Base-by-base conservation (phyloP, 1,140 invertebrate species). In the Trichonephila clavipes region DNA sequence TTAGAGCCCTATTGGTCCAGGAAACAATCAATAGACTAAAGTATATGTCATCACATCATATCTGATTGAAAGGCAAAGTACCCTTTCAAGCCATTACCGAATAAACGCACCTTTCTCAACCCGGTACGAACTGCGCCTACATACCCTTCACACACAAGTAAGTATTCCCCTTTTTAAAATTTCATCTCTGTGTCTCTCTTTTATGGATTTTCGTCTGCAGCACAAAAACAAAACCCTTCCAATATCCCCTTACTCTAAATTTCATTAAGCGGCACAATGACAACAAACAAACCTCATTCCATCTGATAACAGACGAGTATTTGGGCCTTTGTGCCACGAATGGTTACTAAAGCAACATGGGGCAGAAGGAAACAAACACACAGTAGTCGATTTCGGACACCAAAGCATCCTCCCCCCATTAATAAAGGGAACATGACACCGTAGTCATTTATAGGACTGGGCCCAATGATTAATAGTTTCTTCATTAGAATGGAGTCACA, bases 341-440 rank as follows among this genome's bases (percentile, higher is more conserved):
- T 51, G 14, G 82, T 85, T 85, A 85, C 82, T 85, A 85, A 85
- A 44, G 82, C 82, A 85, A 85, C 82, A 85, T 85, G 34, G 51
- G 40, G 19, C 44, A 59, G 82, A n/a, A 28, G 69, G 69, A 85
- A 85, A 85, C 82, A 85, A 85, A 85, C 82, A 85, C 82, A 59
- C 82, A 59, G 44, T 58, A 24, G 82, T 85, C 82, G 82, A 58
- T 85, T 85, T 61, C 8, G 82, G 81, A 58, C 58, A 77, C 8
- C 28, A 85, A 85, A 51, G 40, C 24, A 40, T 34, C 40, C 72
- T 51, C 24, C 16, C 24, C 24, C 24, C 72, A 81, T 81, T 81
- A 81, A 81, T 81, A 59, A 85, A 59, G 10, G 82, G 44, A 85
- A 61, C 44, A 58, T 85, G 82, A 85, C 82, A 85, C 82, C 51